Evolutionary conservation across 2,888 invertebrate species (phyloP).

Genomic region (Drosophila kuntzei): DNA sequence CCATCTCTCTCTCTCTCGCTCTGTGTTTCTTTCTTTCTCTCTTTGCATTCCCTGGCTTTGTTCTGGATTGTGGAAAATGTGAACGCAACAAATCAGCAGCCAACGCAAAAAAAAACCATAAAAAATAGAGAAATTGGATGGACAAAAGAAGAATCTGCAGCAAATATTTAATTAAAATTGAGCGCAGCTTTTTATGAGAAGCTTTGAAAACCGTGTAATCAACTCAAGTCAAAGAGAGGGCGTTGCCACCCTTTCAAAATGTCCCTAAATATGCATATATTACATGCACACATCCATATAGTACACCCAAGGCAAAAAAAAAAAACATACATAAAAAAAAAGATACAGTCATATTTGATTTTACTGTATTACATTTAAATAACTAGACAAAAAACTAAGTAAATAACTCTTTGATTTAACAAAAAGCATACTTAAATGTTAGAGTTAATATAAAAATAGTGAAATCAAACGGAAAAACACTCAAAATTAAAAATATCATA

Average conservation of each 20-base stretch:
- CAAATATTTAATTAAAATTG: conserved; percentile 72
- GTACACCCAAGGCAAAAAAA: not conserved
- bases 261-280: not conserved
- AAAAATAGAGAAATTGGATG: conserved; percentile 3
- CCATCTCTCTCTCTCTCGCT: not conserved
- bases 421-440: not conserved
- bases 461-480: not conserved
- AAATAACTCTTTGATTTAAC: not conserved
- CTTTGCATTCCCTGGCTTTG: conserved; percentile 1
- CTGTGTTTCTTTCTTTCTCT: not conserved
- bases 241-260: conserved; percentile 35
- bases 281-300: not conserved
- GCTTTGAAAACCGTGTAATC: conserved; percentile 3
- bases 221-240: conserved; percentile 7
- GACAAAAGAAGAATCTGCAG: conserved; percentile 21
- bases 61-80: conserved; percentile 15
- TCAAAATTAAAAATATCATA: not conserved
- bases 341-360: not conserved
- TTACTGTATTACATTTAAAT: no score
- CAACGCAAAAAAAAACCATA: not conserved
- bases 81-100: conserved; percentile 43
- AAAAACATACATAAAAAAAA: not conserved
- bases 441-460: not conserved
- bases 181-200: conserved; percentile 15
- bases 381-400: no score